These are phyloP conservation scores for Euclidia mi DNA, from an alignment of 2,888 invertebrate species.

Conservation along the genomic window DNA sequence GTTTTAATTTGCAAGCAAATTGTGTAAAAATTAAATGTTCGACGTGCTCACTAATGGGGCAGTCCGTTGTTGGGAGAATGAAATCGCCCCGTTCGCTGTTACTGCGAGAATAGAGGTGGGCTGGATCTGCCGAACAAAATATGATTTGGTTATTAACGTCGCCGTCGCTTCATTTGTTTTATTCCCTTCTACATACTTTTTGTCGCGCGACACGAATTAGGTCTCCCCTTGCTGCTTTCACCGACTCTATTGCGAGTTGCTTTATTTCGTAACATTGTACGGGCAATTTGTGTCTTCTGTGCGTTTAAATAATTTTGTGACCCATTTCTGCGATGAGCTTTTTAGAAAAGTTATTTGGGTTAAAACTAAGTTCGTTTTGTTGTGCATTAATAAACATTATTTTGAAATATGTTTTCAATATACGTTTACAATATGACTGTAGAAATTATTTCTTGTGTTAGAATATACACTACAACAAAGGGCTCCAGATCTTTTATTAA, in stretches of 20 bases:
- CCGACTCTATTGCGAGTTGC: neutral
- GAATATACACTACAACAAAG: no score
- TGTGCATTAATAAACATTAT: no score
- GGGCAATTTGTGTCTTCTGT: constrained; percentile 10
- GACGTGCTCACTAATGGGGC: constrained; percentile 50
- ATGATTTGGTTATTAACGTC: constrained; percentile 42
- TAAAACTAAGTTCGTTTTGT: no score
- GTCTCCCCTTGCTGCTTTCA: neutral
- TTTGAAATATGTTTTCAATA: no score
- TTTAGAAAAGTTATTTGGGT: neutral
- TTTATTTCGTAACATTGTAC: constrained; percentile 12
- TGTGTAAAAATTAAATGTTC: constrained; percentile 66
- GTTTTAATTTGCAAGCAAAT: constrained; percentile 65
- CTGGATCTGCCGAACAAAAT: constrained; percentile 14
- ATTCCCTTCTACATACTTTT: constrained; percentile 13
- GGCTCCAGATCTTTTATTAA: no score
- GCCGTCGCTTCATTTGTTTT: constrained; percentile 43
- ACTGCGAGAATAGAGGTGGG: no score
- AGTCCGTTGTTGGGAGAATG: neutral
- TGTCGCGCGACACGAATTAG: constrained; percentile 12
- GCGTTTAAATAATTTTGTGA: constrained; percentile 13
- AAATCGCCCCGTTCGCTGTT: no score
- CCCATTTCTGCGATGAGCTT: neutral
- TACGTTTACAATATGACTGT: no score
- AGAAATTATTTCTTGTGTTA: no score